phyloP scores from a whole-genome alignment of 2,797 vertebrate species.

The Hydrolagus colliei region DNA sequence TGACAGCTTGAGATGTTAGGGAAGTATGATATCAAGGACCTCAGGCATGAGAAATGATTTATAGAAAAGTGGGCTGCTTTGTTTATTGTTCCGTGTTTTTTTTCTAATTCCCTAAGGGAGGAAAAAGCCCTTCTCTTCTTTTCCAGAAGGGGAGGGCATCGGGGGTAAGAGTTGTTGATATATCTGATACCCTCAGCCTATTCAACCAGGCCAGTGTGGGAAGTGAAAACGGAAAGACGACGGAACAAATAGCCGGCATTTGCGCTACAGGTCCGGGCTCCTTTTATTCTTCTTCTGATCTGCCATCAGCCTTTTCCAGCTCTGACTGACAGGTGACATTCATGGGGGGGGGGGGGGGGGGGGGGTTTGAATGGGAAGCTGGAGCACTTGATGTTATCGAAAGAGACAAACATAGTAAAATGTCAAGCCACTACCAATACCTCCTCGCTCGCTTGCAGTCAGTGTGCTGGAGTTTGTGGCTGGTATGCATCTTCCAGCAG shows the following conservation, averaged over 20 bases:
- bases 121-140: neutral
- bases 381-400: conserved; percentile 83
- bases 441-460: conserved; percentile 20
- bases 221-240: conserved; percentile 41
- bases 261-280: conserved; percentile 36
- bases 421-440: conserved; percentile 56
- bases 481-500: neutral
- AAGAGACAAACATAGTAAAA: conserved; percentile 84
- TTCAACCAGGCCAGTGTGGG: conserved; percentile 36
- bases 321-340: conserved; percentile 89
- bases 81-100: conserved; percentile 26
- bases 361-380: conserved; percentile 63
- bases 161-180: conserved; percentile 32
- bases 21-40: conserved; percentile 27
- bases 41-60: conserved; percentile 27
- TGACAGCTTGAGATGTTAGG: conserved; percentile 28
- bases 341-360: conserved; percentile 43
- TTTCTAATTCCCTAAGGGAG: conserved; percentile 19
- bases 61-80: conserved; percentile 20
- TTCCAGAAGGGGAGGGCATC: neutral
- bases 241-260: conserved; percentile 34
- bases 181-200: conserved; percentile 44
- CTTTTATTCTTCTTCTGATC: conserved; percentile 41
- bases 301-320: conserved; percentile 42
- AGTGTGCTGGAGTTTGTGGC: neutral